Base-by-base conservation (phyloP, 2,888 invertebrate genomes). In the Cheilosia scutellata region DNA sequence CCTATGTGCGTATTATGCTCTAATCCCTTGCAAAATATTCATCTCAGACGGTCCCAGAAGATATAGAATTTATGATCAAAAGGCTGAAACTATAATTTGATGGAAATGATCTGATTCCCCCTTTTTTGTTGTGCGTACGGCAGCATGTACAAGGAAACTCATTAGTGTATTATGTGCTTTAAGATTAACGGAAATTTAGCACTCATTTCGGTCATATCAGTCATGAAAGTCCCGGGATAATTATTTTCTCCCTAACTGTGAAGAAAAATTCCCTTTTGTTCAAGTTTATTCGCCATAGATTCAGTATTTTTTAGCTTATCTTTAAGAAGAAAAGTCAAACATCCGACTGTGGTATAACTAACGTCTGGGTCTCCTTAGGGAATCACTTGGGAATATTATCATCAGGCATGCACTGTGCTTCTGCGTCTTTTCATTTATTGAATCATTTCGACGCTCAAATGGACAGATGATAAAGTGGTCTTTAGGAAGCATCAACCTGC, bases 21-120 rank as follows among this genome's bases (percentile, higher is more conserved):
- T 49, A 60, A 72, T 72, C 29, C 62, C 40, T 51, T 31, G 60
- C 60, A 62, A 62, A 53, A 62, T 72, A 72, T 72, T 72, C 72
- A 53, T 20, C 29, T 16, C 42, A 72, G 16, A 13, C 37, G 47
- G 44, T 51, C 51, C 40, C 31, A 40, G 16, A 16, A 4, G 31
- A 25, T n/a, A 20, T 37, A 49, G 11, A 37, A 37, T 37, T 37
- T 37, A 37, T 37, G 37, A 37, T 37, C 37, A 78, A 78, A 71
- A 58, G 71, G 40, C 37, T 51, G 33, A 63, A 71, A 71, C 65
- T 71, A 65, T 42, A 71, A 77, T 53, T 47, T 51, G 9, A 71
- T 58, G 63, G 37, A 11, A 4, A 62, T 33, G 47, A 37, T 57
- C 58, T 6, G 3, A 13, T 4, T 13, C 33, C 4, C 11, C 1